phyloP scores from a whole-genome alignment of 2,888 invertebrate species.

The Holacanthella duospinosa region DNA sequence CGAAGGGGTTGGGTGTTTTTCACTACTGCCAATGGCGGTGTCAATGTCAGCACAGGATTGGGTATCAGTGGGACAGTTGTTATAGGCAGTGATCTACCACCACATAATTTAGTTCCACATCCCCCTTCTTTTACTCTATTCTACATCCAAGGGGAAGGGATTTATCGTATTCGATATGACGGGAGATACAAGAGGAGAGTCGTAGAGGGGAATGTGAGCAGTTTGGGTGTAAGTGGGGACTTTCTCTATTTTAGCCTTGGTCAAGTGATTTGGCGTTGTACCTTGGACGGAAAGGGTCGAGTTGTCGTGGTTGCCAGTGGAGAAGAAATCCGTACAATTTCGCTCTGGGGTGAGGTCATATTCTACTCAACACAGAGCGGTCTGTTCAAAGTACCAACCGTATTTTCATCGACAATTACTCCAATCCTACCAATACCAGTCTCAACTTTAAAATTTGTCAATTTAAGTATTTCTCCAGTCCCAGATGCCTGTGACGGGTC shows the following conservation, averaged over 20 bases:
- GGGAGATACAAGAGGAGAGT: not conserved
- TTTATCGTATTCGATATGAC: conserved; percentile 1
- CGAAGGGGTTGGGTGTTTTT: not conserved
- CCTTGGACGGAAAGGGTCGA: not conserved
- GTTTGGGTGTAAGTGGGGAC: not conserved
- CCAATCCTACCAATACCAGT: not conserved
- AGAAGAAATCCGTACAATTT: not conserved
- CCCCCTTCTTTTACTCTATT: not conserved
- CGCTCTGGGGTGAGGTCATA: not conserved
- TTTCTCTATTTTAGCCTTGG: not conserved
- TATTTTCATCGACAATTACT: not conserved
- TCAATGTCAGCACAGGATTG: not conserved
- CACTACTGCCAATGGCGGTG: not conserved
- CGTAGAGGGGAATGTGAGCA: not conserved
- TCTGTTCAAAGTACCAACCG: not conserved
- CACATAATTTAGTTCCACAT: not conserved
- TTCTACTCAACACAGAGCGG: not conserved
- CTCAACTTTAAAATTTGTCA: not conserved
- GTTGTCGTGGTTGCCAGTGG: not conserved
- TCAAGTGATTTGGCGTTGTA: not conserved
- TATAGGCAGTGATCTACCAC: not conserved
- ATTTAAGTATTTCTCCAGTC: not conserved
- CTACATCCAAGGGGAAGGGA: conserved; percentile 13
- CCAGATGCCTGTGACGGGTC: not conserved
- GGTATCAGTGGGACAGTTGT: not conserved